Evolutionary conservation across 2,113 vertebrate species (phyloP), one percentile per base, ranked within the genome.

Genomic region (Phalacrocorax aristotelis): DNA sequence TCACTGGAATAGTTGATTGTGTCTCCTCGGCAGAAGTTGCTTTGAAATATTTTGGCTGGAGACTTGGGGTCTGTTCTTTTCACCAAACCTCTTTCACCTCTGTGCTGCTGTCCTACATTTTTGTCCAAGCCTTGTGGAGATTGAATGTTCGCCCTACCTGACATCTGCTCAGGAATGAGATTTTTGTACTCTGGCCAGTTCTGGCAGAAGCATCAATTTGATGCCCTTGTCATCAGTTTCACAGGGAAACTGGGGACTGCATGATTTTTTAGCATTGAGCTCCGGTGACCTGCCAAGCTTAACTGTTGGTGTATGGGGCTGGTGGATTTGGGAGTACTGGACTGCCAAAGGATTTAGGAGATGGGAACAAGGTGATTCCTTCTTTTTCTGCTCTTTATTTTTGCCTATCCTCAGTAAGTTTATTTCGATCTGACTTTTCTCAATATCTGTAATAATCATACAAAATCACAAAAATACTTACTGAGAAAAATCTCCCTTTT

Each of bases 11-110:
- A 83, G 93, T 51, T 93, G 89, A 90, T 94, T 84, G 77, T 69
- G 48, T 62, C 61, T 88, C 84, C 62, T 87, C 77, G 2, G 91
- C 93, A 97, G 94, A 97, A 96, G 87, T 84, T 88, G 81, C 97
- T 97, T 92, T 94, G 91, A 97, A 97, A 92, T 89, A 91, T 91
- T 97, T 96, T 96, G 94, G 93, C 92, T 94, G 94, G 76, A 93
- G 80, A 57, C 69, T 86, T 83, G 81, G 46, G 70, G 38, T 96
- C 89, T 91, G 76, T 95, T 94, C 92, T 84, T 96, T 95, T 96
- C 93, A 95, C 94, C 93, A 88, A 94, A 84, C 51, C 91, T 66
- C 82, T 97, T 95, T 97, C 93, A 85, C 97, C 93, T 96, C 93
- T 95, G 95, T 83, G 89, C 87, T 90, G 91, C 71, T 93, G 93